Evolutionary conservation across 2,888 invertebrate genomes (phyloP).

Genomic region (Rhamphomyia laevipes): DNA sequence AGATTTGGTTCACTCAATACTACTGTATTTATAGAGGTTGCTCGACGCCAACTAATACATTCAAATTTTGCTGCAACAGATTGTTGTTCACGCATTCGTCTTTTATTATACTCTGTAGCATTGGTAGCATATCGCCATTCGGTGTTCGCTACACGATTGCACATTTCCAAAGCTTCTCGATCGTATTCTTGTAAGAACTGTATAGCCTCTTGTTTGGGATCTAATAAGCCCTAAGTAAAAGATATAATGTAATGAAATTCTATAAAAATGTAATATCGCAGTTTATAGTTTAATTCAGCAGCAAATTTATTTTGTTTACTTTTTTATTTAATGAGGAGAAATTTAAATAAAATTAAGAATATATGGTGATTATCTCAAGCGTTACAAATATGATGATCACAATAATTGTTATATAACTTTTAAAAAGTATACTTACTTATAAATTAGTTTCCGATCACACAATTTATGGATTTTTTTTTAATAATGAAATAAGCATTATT

Average conservation of each 20-base stretch:
- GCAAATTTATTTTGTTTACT: not conserved
- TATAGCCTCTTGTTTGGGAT: constrained; percentile 41
- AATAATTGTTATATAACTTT: no score
- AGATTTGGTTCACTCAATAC: constrained; percentile 44
- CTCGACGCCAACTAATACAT: constrained; percentile 61
- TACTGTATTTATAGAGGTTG: constrained; percentile 53
- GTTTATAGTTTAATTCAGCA: not conserved
- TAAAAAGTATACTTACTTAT: no score
- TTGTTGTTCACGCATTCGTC: constrained; percentile 60
- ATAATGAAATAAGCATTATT: no score
- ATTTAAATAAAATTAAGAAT: not conserved
- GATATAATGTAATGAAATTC: not conserved
- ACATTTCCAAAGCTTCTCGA: constrained; percentile 58
- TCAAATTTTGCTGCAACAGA: constrained; percentile 61
- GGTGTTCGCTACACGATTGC: constrained; percentile 55
- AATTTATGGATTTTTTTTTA: no score
- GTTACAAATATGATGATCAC: no score
- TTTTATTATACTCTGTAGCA: constrained; percentile 57
- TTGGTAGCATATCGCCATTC: constrained; percentile 71
- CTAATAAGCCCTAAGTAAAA: not conserved
- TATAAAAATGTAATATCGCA: not conserved
- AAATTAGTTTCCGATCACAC: no score
- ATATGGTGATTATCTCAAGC: not conserved
- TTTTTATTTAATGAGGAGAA: not conserved
- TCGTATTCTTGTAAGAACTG: constrained; percentile 64